Conservation (phyloP, 2,113 vertebrate genomes). For the human region DNA sequence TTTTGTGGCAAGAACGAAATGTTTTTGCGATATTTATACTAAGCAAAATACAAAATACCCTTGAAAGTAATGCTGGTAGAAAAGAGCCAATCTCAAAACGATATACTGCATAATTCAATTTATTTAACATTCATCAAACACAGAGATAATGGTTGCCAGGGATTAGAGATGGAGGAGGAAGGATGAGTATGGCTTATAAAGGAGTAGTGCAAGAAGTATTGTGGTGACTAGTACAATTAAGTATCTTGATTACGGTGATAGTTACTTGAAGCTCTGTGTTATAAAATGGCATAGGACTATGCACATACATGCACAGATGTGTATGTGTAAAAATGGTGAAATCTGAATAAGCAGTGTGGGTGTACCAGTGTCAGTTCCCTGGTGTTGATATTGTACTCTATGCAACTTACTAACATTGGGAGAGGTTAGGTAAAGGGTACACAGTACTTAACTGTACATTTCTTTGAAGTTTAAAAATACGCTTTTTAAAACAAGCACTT, state of each 20-base stretch:
- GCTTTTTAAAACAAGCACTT: neutral
- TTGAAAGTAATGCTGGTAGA: constrained; percentile 21
- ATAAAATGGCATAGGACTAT: neutral
- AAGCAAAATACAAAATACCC: neutral
- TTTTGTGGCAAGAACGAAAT: constrained; percentile 7
- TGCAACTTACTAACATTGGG: neutral
- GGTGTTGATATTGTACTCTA: neutral
- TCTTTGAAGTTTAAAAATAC: neutral
- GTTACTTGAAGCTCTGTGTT: neutral
- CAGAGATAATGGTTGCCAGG: neutral
- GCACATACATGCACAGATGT: neutral
- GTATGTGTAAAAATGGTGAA: neutral
- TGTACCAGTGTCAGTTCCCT: neutral
- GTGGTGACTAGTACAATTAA: neutral
- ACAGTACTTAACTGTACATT: neutral
- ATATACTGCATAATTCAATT: neutral
- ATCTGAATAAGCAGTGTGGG: neutral
- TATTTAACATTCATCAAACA: neutral
- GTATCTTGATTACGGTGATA: neutral
- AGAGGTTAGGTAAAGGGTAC: neutral
- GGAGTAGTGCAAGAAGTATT: neutral
- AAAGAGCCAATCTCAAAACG: neutral
- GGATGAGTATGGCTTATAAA: neutral
- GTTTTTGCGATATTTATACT: neutral
- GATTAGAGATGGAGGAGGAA: neutral